These are phyloP conservation scores for Xenops minutus DNA, from an alignment of 2,797 vertebrate genomes.

Conservation along the genomic window DNA sequence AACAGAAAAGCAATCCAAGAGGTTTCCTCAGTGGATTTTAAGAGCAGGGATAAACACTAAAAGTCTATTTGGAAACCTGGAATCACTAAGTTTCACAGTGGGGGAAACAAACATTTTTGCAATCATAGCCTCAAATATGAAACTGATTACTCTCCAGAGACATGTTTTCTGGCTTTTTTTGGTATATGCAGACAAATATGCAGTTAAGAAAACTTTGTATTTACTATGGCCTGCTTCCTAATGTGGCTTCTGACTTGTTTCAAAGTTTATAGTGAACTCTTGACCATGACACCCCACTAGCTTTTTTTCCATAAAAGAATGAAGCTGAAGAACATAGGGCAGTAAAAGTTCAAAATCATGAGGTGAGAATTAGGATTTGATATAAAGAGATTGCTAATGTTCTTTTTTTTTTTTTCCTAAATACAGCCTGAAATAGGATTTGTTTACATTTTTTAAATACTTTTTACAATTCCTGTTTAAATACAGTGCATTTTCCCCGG, in stretches of 20 bases:
- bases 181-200: background rate
- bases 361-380: background rate
- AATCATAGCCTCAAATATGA: background rate
- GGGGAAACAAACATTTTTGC: background rate
- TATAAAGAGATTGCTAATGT: background rate
- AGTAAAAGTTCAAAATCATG: background rate
- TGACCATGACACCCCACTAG: rapidly evolving
- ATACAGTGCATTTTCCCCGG: background rate
- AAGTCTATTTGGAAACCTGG: background rate
- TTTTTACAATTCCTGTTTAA: background rate
- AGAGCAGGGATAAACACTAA: background rate
- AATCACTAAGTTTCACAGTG: background rate
- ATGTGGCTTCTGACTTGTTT: background rate
- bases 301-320: background rate
- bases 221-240: background rate
- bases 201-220: background rate
- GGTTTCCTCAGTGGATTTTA: background rate
- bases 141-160: background rate
- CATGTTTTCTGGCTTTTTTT: background rate
- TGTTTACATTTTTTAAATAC: background rate
- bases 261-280: background rate
- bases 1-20: background rate
- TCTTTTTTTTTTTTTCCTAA: background rate
- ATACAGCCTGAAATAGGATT: background rate
- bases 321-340: background rate